Evolutionary conservation across 2,888 invertebrate species (phyloP).

Genomic region (Drosophila monieri): DNA sequence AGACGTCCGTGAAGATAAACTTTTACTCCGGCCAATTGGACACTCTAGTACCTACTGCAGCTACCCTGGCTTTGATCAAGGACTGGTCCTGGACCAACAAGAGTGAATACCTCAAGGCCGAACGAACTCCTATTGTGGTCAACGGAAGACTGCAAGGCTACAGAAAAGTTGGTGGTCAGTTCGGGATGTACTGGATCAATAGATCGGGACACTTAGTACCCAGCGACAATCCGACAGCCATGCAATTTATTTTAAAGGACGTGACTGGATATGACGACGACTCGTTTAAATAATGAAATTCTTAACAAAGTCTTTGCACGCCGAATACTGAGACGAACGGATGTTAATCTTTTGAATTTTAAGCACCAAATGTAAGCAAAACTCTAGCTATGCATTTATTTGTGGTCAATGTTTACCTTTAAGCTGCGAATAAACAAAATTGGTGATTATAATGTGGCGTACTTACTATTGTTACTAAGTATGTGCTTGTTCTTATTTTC

Average conservation of each 20-base stretch:
- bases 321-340: conserved; percentile 4
- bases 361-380: conserved; percentile 14
- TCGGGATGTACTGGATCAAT: conserved; percentile 82
- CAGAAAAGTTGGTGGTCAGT: conserved; percentile 86
- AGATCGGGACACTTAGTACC: conserved; percentile 84
- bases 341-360: conserved; percentile 6
- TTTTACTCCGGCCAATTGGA: conserved; percentile 94
- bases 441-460: background rate
- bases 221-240: conserved; percentile 89
- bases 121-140: conserved; percentile 86
- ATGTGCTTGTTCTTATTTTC: background rate
- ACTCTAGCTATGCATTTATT: background rate
- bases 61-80: conserved; percentile 88
- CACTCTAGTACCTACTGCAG: conserved; percentile 87
- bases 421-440: background rate
- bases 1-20: conserved; percentile 87
- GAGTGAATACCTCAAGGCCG: conserved; percentile 85
- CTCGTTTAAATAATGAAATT: background rate
- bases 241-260: conserved; percentile 86
- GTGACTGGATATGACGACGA: conserved; percentile 25
- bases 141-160: conserved; percentile 89
- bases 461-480: background rate
- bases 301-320: background rate
- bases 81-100: conserved; percentile 71
- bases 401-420: conserved; percentile 28